A percentile compares a stretch with the other conserved stretches of the same genome.
phyloP scores from a whole-genome alignment of 2,888 invertebrate genomes.

The Ectemnius lituratus region DNA sequence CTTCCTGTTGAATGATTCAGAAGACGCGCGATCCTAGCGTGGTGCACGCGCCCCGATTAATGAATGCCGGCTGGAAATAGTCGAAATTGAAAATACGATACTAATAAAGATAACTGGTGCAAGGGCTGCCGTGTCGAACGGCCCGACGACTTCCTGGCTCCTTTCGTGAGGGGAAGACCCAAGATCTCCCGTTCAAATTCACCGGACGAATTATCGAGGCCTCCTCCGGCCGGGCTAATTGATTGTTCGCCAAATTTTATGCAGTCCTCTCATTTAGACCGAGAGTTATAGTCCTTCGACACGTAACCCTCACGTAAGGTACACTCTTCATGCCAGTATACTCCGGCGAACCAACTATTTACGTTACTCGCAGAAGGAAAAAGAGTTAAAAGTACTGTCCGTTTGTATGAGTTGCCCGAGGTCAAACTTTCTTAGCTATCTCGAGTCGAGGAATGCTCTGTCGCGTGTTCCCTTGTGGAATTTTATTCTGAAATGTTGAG shows the following conservation, averaged over 20 bases:
- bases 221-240: constrained; percentile 67
- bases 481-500: constrained; percentile 57
- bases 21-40: too few species aligned
- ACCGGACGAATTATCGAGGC: constrained; percentile 67
- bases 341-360: too few species aligned
- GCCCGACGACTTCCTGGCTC: constrained; percentile 29
- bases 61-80: constrained; percentile 11
- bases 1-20: too few species aligned
- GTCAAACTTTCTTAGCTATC: constrained; percentile 59
- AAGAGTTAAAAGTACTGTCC: constrained; percentile 35
- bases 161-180: constrained; percentile 49
- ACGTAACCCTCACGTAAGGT: constrained; percentile 55
- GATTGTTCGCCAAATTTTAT: constrained; percentile 74
- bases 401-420: too few species aligned
- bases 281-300: constrained; percentile 59
- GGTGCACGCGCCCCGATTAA: too few species aligned
- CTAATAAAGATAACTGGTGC: constrained; percentile 26
- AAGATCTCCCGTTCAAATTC: constrained; percentile 53
- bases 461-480: constrained; percentile 58
- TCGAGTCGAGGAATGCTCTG: constrained; percentile 56
- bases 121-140: constrained; percentile 9
- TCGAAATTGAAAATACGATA: constrained; percentile 48
- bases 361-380: constrained; percentile 20
- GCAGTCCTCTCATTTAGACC: constrained; percentile 42
- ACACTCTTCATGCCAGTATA: constrained; percentile 10